Evolutionary conservation across 2,797 vertebrate species (phyloP), one percentile per base, ranked within the genome.

Genomic region (Platyrinchus mystaceus): DNA sequence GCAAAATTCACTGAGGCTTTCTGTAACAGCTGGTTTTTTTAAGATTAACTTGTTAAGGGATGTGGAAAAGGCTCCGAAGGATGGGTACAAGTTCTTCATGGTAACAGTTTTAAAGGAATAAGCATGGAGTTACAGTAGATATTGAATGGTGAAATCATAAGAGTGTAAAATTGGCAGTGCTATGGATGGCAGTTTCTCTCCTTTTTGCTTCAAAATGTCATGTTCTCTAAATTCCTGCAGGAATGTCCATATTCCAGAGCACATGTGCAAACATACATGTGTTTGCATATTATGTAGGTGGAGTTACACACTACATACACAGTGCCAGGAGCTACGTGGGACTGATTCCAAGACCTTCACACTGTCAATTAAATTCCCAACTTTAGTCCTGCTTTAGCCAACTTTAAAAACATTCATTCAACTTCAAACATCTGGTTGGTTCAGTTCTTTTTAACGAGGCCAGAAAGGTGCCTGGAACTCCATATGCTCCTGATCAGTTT

Each of bases 391-490:
- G 46, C 64, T 86, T 64, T 49, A 17, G 22, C 30, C 52, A 69
- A 15, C n/a, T 93, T 79, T 37, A 26, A 47, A 86, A 79, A 55
- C 43, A 28, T 24, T 24, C 3, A 4, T 53, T 90, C 64, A 52
- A 46, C 59, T 52, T 79, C 63, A 59, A 69, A n/a, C 23, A 55
- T 64, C 43, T 34, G 80, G 27, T n/a, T 55, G 17, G 67, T 22
- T 34, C 67, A 39, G 3, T 34, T 52, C 55, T 46, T 55, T 53
- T 23, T 81, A 37, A 37, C 0, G 30, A 87, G 77, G 78, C 91
- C 91, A 87, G 84, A 66, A 79, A 77, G 87, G 64, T 76, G 67
- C 75, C 69, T 73, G 56, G 39, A 83, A 30, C 70, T 44, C 21
- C 15, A 34, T 23, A 13, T 77, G 56, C 58, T 89, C 74, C 63